Evolutionary conservation across 2,113 vertebrate species (phyloP), one percentile per base, ranked within the genome.

Genomic region (Rhodinocichla rosea): DNA sequence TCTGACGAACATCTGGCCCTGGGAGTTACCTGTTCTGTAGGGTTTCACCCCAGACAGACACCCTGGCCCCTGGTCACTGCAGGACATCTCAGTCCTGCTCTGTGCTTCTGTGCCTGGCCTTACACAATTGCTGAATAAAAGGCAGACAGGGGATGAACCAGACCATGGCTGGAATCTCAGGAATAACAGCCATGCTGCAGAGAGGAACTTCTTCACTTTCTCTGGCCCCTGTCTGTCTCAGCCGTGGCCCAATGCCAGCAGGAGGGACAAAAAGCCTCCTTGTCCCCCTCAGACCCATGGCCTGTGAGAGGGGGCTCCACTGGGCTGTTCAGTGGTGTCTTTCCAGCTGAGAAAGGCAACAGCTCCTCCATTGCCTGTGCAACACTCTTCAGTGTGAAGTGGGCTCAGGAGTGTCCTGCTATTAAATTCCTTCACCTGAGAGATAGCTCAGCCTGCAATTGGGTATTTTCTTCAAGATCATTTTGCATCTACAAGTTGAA

Each of bases 301-400:
- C 6, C 44, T 73, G 21, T 18, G 40, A 60, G 19, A 0, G 0
- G 27, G 19, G 15, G 2, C 37, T 53, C 23, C 56, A 4, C 0
- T 1, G 59, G 12, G 10, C 2, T n/a, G 20, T 33, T 26, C 15
- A n/a, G 4, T 10, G 28, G 44, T 5, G 3, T 7, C 37, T 35
- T 62, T 37, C 14, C 45, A 64, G 37, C 4, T 28, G 57, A 49
- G 16, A 50, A 62, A 53, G 23, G 28, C 13, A 87, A 15, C n/a
- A 77, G 4, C n/a, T 69, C 39, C 35, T 57, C 14, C 10, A 7
- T 90, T 42, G 40, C 44, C 44, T 2, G 2, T 67, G 22, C 11
- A 70, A 37, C 10, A 10, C 14, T 12, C 40, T 4, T 42, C 6
- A 35, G 30, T 9, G 11, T 32, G 39, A 59, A 70, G 65, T 14